A percentile compares a stretch with the other conserved stretches of the same genome.
These are phyloP conservation scores for Petrocephalus zakoni DNA, from an alignment of 2,113 vertebrate genomes.

Conservation along the genomic window DNA sequence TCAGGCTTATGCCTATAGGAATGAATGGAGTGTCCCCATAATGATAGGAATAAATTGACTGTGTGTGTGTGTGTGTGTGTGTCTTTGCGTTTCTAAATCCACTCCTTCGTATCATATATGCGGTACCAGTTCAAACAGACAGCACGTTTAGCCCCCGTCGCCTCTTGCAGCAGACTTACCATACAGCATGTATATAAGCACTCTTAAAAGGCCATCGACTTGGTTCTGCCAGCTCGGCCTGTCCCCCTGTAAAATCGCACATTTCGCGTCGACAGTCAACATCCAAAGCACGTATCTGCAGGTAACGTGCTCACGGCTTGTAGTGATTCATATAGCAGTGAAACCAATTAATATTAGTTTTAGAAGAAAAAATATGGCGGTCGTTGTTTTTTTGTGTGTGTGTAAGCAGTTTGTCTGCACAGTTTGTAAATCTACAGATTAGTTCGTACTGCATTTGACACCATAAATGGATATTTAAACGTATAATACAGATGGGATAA, in stretches of 20 bases:
- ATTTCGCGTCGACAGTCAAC: not conserved
- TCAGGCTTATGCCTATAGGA: no score
- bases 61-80: not conserved
- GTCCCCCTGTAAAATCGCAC: not conserved
- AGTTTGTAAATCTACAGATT: not conserved
- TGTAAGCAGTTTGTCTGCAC: no score
- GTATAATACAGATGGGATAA: no score
- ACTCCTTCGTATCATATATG: not conserved
- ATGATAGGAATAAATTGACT: no score
- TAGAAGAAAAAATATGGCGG: not conserved
- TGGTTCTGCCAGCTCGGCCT: not conserved
- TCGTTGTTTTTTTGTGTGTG: not conserved
- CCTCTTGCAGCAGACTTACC: not conserved
- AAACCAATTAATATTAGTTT: not conserved
- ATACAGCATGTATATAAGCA: fast-evolving
- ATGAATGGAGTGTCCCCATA: no score
- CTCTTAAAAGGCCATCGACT: not conserved
- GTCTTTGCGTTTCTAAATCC: not conserved
- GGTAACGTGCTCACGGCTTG: no score
- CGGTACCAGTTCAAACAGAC: not conserved
- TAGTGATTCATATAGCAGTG: not conserved
- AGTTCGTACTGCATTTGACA: not conserved
- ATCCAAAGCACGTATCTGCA: not conserved
- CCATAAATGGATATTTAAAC: not conserved
- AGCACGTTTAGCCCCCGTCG: not conserved